Percentiles rank a stretch among this genome's conserved stretches.
Conservation (phyloP, 2,797 vertebrate species). For the Danionella dracula region DNA sequence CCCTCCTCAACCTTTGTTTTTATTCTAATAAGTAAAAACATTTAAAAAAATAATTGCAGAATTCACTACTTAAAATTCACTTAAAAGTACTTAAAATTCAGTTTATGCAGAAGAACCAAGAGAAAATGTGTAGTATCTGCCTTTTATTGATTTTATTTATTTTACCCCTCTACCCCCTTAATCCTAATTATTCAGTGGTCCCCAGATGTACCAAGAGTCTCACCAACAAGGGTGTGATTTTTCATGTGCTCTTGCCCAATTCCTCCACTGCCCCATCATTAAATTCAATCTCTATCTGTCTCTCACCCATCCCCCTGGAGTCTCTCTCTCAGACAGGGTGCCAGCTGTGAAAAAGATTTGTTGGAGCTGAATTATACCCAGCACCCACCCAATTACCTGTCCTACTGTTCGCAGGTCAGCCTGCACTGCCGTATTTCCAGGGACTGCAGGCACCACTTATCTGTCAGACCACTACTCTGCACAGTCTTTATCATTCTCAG, state of each 20-base stretch:
- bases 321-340: slow-evolving; percentile 46
- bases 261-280: slow-evolving; percentile 42
- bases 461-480: slow-evolving; percentile 43
- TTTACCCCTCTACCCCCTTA: neutral
- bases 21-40: neutral
- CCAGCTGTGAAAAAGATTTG: slow-evolving; percentile 69
- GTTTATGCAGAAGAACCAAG: neutral
- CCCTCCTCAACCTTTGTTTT: neutral
- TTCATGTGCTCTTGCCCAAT: slow-evolving; percentile 19
- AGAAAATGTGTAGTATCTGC: neutral
- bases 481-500: slow-evolving; percentile 42
- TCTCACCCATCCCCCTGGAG: slow-evolving; percentile 41
- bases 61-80: neutral
- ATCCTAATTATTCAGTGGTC: slow-evolving; percentile 5
- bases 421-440: slow-evolving; percentile 6
- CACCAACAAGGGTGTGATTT: neutral
- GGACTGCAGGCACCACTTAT: slow-evolving; percentile 32
- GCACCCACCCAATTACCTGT: slow-evolving; percentile 60
- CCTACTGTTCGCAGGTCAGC: slow-evolving; percentile 43
- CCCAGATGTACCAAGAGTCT: slow-evolving; percentile 5
- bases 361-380: slow-evolving; percentile 62
- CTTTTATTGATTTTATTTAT: neutral
- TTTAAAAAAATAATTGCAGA: neutral
- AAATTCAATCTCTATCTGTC: slow-evolving; percentile 32
- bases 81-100: neutral